These are phyloP conservation scores for Thymelicus sylvestris DNA, from an alignment of 2,888 invertebrate species.

Conservation along the genomic window DNA sequence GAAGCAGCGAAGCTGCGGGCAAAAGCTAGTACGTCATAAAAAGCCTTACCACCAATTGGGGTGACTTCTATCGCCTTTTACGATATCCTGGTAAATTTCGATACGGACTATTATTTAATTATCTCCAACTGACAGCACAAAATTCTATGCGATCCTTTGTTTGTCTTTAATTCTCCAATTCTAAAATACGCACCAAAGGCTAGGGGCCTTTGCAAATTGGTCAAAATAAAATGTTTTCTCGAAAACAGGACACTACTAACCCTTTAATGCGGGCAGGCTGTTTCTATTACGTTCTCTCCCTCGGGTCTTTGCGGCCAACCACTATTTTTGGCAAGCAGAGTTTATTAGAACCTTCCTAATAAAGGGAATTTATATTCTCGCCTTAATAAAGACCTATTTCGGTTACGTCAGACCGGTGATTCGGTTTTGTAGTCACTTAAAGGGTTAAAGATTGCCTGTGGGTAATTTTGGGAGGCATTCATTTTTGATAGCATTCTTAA, in stretches of 20 bases:
- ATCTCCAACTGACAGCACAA: too few relatives aligned
- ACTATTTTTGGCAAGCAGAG: slow-evolving; percentile 47
- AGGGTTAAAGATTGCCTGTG: slow-evolving; percentile 17
- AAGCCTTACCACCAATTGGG: too few relatives aligned
- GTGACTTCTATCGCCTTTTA: too few relatives aligned
- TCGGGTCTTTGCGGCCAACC: slow-evolving; percentile 45
- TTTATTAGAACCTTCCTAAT: slow-evolving; percentile 47
- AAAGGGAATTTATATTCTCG: slow-evolving; percentile 47
- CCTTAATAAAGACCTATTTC: slow-evolving; percentile 34
- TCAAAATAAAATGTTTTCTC: slow-evolving; percentile 38
- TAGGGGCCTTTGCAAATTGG: slow-evolving; percentile 22
- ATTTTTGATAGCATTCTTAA: background rate
- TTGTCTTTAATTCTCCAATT: background rate
- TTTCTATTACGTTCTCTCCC: slow-evolving; percentile 46
- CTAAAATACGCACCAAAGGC: background rate
- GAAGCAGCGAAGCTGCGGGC: too few relatives aligned
- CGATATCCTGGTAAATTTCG: too few relatives aligned
- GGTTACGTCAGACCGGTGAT: slow-evolving; percentile 22
- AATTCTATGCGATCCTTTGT: too few relatives aligned
- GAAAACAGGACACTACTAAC: slow-evolving; percentile 42
- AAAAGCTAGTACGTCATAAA: too few relatives aligned
- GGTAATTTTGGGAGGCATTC: background rate
- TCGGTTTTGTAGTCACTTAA: slow-evolving; percentile 32
- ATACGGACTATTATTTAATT: background rate
- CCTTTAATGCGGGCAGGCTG: slow-evolving; percentile 43